These are phyloP conservation scores for Cheiracanthium punctorium DNA, from an alignment of 2,888 invertebrate genomes.

Conservation along the genomic window DNA sequence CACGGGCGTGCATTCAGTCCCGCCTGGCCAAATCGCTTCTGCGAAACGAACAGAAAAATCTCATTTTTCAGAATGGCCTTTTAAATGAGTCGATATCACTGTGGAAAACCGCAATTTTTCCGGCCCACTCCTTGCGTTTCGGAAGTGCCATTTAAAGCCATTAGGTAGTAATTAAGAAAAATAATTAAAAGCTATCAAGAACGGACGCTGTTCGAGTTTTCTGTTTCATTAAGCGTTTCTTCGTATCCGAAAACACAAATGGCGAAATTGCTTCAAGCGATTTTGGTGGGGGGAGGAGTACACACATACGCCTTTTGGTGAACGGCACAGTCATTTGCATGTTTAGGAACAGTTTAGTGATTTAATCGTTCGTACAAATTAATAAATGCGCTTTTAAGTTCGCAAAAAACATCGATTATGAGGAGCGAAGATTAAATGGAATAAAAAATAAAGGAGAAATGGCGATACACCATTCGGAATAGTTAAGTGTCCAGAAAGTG, in stretches of 20 bases:
- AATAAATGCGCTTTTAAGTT: not conserved
- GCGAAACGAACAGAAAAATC: not conserved
- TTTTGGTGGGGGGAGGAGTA: not conserved
- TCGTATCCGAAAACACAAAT: not conserved
- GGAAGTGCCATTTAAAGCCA: not conserved
- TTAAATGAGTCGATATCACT: not conserved
- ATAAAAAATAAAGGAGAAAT: too few relatives aligned
- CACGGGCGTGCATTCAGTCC: too few relatives aligned
- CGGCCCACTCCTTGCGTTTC: not conserved
- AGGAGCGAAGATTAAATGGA: not conserved
- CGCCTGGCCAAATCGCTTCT: too few relatives aligned
- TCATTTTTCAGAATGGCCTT: not conserved
- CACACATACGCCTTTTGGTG: not conserved
- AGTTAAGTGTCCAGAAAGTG: not conserved
- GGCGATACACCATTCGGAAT: not conserved
- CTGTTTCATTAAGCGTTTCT: not conserved
- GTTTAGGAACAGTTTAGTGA: not conserved
- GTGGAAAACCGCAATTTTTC: not conserved
- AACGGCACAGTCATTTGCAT: not conserved
- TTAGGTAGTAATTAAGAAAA: not conserved
- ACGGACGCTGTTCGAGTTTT: not conserved
- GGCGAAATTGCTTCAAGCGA: not conserved
- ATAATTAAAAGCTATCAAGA: constrained; percentile 1
- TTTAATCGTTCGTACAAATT: not conserved
- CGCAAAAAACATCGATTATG: not conserved